Evolutionary conservation across 2,797 vertebrate species (phyloP), one percentile per base, ranked within the genome.

Genomic region (Podarcis siculus): DNA sequence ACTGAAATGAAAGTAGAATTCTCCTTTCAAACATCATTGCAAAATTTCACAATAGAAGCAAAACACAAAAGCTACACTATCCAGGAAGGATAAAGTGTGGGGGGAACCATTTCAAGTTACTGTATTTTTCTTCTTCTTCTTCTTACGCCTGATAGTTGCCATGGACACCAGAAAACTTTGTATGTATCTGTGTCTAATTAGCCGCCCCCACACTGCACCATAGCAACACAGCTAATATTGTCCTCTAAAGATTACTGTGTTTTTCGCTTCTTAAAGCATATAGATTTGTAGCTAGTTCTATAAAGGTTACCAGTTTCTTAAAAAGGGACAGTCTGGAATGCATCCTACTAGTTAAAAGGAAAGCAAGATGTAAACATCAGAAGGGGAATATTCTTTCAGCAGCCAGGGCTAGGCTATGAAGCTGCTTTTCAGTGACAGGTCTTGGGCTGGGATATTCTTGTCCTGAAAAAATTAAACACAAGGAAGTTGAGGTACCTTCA

Each of bases 141-240:
- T 55, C 71, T 83, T 67, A 85, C 0, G 6, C 79, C 89, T 83
- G 87, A 91, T 77, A 93, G 92, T 87, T 86, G 30, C 94, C 92
- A 93, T 95, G 92, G 92, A 85, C 79, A 89, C 86, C 83, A 91
- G 88, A 84, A 85, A 85, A 89, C 88, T 89, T 80, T 89, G 82
- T 88, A n/a, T 82, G 61, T 88, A 83, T 92, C 81, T 87, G 61
- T 30, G 75, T 95, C 90, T 93, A 93, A 95, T 88, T 90, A 94
- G 87, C 93, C 91, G 86, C 88, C 90, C 23, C 73, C 91, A 75
- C 89, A 89, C 72, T 89, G 32, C 81, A 86, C 93, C 93, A 95
- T 92, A 88, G 93, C 94, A 96, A 96, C 95, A 91, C 88, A 82
- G 66, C 91, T 92, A 94, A 92, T 93, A 92, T 88, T 93, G 86